A percentile compares a stretch with the other conserved stretches of the same genome.
Evolutionary conservation across 2,888 invertebrate species (phyloP).

Genomic region (Apodemia hepburni): DNA sequence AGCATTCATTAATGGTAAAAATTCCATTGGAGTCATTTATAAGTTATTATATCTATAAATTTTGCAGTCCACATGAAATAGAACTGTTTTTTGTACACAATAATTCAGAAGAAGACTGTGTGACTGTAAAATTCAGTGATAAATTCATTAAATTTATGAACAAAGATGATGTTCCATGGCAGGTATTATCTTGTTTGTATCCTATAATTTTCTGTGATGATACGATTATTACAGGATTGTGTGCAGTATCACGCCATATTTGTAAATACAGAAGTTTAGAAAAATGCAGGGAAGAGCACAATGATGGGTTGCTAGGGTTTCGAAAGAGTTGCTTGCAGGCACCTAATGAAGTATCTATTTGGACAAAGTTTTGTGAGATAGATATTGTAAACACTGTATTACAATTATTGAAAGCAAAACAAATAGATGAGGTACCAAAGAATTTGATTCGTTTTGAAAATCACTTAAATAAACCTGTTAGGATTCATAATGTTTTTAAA

Average conservation of each 20-base stretch:
- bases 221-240: conserved; percentile 87
- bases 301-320: conserved; percentile 85
- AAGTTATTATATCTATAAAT: conserved; percentile 81
- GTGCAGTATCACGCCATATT: conserved; percentile 82
- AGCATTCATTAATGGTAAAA: conserved; percentile 37
- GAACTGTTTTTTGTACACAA: conserved; percentile 61
- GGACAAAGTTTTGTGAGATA: conserved; percentile 96
- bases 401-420: conserved; percentile 44
- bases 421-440: conserved; percentile 76
- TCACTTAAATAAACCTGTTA: conserved; percentile 90
- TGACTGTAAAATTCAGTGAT: conserved; percentile 43
- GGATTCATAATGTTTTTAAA: conserved; percentile 92
- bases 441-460: conserved; percentile 89
- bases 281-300: conserved; percentile 47
- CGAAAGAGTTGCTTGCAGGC: conserved; percentile 89
- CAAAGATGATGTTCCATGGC: conserved; percentile 63
- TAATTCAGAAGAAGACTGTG: conserved; percentile 37
- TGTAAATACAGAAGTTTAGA: conserved; percentile 42
- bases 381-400: conserved; percentile 84
- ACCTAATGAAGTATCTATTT: conserved; percentile 91
- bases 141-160: conserved; percentile 50
- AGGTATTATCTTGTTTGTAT: conserved; percentile 73
- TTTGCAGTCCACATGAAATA: conserved; percentile 68
- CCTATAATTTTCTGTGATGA: conserved; percentile 82
- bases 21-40: conserved; percentile 82